Evolutionary conservation across 2,113 vertebrate species (phyloP), one percentile per base, ranked within the genome.

Genomic region (Scatophagus argus): DNA sequence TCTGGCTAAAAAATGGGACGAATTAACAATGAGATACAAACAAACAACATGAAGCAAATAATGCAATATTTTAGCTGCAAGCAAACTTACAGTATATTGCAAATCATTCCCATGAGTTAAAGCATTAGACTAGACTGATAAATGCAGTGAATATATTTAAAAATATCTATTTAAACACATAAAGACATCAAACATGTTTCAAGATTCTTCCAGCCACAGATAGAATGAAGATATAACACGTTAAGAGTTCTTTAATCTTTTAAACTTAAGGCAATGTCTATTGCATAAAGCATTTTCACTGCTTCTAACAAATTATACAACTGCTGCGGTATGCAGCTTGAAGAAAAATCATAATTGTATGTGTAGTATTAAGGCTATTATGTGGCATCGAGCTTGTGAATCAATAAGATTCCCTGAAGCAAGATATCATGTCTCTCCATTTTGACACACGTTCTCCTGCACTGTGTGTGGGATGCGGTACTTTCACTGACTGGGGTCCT

Each of bases 401-500:
- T 74, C 77, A 76, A 44, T 43, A 56, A 60, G 76, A 65, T 83
- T 78, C 83, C 79, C 77, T 80, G 75, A 78, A 76, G 65, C 81
- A 77, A 70, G 58, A 77, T 89, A 89, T 92, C 88, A 77, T 58
- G 70, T 93, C 74, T 88, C 88, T 71, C 31, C 39, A 72, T 76
- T 84, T 68, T 32, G 55, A 73, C 88, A 85, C 47, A 74, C 82
- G 85, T 86, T 89, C 83, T 89, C 66, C 46, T 65, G 77, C 79
- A 31, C 84, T 83, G 73, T 64, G 84, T 89, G 88, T 76, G 87
- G 87, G 46, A 66, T 84, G 81, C 61, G 38, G 74, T 81, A 74
- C 77, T 67, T 78, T 81, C 56, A 70, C 58, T 63, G 44, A 62
- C 63, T 17, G 13, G 80, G 74, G 1, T 93, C 87, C 59, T 61